These are phyloP conservation scores for Formica exsecta DNA, from an alignment of 1,140 invertebrate species.

Conservation along the genomic window DNA sequence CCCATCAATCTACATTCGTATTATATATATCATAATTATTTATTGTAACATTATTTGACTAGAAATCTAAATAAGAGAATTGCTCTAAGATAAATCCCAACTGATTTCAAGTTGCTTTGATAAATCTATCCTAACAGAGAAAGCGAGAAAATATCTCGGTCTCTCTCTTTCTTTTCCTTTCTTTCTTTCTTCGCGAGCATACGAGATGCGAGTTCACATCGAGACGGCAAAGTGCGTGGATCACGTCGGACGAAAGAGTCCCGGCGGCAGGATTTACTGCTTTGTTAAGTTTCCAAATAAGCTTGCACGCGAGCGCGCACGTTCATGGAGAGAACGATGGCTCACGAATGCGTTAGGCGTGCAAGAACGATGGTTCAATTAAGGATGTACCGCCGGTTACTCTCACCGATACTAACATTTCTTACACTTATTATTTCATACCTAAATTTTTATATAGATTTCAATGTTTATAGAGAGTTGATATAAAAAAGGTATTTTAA, in stretches of 20 bases:
- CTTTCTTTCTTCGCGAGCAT: not conserved
- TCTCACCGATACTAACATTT: slow-evolving; percentile 16
- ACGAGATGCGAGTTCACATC: slow-evolving; percentile 23
- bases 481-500: not conserved
- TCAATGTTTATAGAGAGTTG: not conserved
- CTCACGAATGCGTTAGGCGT: slow-evolving; percentile 58
- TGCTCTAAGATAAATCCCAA: not conserved
- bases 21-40: not conserved
- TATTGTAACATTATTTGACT: not conserved
- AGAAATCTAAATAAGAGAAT: not conserved
- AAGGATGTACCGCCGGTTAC: slow-evolving; percentile 72
- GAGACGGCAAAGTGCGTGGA: slow-evolving; percentile 49
- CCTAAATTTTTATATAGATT: not conserved
- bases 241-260: slow-evolving; percentile 34
- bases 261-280: slow-evolving; percentile 55
- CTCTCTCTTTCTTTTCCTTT: not conserved
- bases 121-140: not conserved
- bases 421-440: not conserved
- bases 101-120: slow-evolving; percentile 21
- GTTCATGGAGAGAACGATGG: not conserved
- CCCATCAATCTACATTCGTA: no score
- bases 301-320: slow-evolving; percentile 40
- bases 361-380: slow-evolving; percentile 74
- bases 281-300: slow-evolving; percentile 69
- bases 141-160: not conserved